phyloP scores from a whole-genome alignment of 1,140 invertebrate genomes.

The Dreissena rostriformis region DNA sequence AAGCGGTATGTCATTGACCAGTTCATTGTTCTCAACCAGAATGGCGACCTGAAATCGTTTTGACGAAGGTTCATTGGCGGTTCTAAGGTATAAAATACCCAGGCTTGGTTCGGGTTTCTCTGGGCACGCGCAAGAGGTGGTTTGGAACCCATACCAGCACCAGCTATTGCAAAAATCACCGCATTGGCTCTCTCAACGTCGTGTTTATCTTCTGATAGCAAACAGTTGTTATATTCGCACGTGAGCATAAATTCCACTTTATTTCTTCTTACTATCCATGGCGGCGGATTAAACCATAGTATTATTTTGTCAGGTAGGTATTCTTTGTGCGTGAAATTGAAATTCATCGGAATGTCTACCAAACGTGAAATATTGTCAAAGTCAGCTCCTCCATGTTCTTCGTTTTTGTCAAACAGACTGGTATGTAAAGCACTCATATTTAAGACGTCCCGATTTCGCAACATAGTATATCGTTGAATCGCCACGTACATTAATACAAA shows the following conservation, averaged over 20 bases:
- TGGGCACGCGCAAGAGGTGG: neutral
- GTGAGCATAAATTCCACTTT: neutral
- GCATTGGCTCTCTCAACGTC: neutral
- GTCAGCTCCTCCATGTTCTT: too few relatives aligned
- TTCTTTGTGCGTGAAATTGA: too few relatives aligned
- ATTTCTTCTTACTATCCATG: neutral
- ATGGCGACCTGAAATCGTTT: neutral
- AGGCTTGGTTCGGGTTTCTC: constrained; percentile 1
- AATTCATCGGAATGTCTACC: too few relatives aligned
- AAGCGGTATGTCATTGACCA: constrained; percentile 37
- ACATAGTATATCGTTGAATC: too few relatives aligned
- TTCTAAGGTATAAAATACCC: neutral
- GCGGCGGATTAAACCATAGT: too few relatives aligned
- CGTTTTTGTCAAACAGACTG: too few relatives aligned
- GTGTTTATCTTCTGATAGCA: neutral
- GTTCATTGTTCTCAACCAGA: constrained; percentile 18
- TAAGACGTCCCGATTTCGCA: too few relatives aligned
- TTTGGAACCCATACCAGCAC: neutral
- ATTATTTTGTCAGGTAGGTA: too few relatives aligned
- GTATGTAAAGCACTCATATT: too few relatives aligned
- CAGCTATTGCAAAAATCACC: neutral
- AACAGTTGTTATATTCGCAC: neutral
- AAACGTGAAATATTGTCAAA: too few relatives aligned
- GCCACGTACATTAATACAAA: too few relatives aligned
- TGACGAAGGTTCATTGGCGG: neutral